Conservation (phyloP, 92 coral and sea anemone genomes). For the Palythoa grandiflora region DNA sequence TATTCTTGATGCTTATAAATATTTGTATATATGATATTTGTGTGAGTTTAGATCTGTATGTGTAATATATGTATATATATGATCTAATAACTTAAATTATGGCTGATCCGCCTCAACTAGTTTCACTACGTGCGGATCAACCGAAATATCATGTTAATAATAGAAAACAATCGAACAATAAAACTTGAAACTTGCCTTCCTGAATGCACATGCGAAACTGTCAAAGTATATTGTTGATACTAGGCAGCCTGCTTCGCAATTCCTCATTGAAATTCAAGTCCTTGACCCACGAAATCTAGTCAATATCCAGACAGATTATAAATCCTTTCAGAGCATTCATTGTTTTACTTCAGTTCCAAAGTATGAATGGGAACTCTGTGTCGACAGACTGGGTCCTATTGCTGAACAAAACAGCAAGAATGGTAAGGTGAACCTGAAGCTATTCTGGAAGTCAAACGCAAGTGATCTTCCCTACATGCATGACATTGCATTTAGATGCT, state of each 20-base stretch:
- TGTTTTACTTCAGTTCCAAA: constrained; percentile 47
- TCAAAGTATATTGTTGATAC: constrained; percentile 37
- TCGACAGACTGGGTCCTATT: constrained; percentile 1
- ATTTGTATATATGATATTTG: too few relatives aligned
- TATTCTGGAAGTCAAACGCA: constrained; percentile 63
- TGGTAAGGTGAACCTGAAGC: constrained; percentile 56
- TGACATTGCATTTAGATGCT: constrained; percentile 10
- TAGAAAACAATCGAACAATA: too few relatives aligned
- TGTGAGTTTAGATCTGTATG: too few relatives aligned
- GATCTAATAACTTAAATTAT: too few relatives aligned
- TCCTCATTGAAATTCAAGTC: constrained; percentile 55
- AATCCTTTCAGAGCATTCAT: constrained; percentile 37
- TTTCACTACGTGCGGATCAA: too few relatives aligned
- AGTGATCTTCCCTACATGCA: constrained; percentile 46
- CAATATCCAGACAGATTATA: constrained; percentile 13
- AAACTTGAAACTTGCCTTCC: too few relatives aligned
- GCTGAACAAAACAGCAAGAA: neutral
- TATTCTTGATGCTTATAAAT: too few relatives aligned
- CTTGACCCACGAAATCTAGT: constrained; percentile 63
- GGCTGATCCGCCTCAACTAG: too few relatives aligned
- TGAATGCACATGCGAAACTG: constrained; percentile 18
- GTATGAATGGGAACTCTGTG: constrained; percentile 52
- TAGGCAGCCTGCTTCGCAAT: constrained; percentile 33
- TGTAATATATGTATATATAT: too few relatives aligned
- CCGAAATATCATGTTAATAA: too few relatives aligned